These are phyloP conservation scores for Pangasius mekongensis DNA, from an alignment of 2,797 vertebrate species.

Conservation along the genomic window DNA sequence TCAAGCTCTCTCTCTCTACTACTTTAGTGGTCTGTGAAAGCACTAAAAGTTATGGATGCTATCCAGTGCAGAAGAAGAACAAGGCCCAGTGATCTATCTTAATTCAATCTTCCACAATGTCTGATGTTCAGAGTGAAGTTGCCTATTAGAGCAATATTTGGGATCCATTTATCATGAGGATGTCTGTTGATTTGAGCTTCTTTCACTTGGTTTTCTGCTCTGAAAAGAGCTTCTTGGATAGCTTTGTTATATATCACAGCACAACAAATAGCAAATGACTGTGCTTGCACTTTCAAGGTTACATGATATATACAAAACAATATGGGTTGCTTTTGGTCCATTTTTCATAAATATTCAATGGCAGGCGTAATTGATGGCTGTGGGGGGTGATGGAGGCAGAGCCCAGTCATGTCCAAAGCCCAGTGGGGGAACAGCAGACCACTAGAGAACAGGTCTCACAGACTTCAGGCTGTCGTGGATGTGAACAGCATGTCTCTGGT, in stretches of 20 bases:
- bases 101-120: slow-evolving; percentile 37
- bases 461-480: slow-evolving; percentile 43
- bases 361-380: slow-evolving; percentile 40
- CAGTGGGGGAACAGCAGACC: slow-evolving; percentile 28
- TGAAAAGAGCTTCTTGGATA: slow-evolving; percentile 16
- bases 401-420: slow-evolving; percentile 34
- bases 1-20: slow-evolving; percentile 8
- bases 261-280: slow-evolving; percentile 6
- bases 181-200: slow-evolving; percentile 18
- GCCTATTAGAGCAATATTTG: slow-evolving; percentile 43
- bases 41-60: slow-evolving; percentile 29
- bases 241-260: slow-evolving; percentile 5
- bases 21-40: slow-evolving; percentile 26
- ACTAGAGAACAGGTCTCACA: slow-evolving; percentile 35
- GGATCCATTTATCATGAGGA: slow-evolving; percentile 33
- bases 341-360: slow-evolving; percentile 38
- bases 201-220: slow-evolving; percentile 1
- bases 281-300: slow-evolving; percentile 9
- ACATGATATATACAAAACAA: background rate
- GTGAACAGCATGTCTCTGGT: slow-evolving; percentile 33
- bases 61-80: slow-evolving; percentile 28
- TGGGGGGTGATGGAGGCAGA: slow-evolving; percentile 25
- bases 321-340: background rate
- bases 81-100: slow-evolving; percentile 34
- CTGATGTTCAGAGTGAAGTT: slow-evolving; percentile 37